Evolutionary conservation across 1,140 invertebrate genomes (phyloP).

Genomic region (Pseudomyrmex gracilis): DNA sequence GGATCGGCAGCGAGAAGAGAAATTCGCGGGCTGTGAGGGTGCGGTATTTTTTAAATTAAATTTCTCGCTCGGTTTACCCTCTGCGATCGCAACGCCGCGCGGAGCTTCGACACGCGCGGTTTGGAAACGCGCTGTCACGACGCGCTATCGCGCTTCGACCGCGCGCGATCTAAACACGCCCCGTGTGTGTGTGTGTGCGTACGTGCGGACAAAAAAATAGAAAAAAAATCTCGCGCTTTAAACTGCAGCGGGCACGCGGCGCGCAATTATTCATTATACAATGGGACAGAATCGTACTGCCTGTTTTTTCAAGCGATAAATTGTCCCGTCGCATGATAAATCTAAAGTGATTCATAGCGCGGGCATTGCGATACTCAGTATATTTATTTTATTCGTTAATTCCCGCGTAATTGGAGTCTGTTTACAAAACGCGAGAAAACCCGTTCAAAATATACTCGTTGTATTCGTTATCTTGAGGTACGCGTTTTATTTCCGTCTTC

Average conservation of each 20-base stretch:
- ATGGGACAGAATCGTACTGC: neutral
- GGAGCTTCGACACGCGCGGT: slow-evolving; percentile 28
- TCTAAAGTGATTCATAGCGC: neutral
- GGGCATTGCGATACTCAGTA: neutral
- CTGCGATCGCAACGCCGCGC: slow-evolving; percentile 31
- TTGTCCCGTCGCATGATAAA: neutral
- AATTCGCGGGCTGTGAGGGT: slow-evolving; percentile 12
- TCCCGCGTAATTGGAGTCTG: too few species aligned
- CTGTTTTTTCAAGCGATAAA: neutral
- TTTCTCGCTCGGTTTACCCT: slow-evolving; percentile 44
- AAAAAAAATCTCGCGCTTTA: slow-evolving; percentile 19
- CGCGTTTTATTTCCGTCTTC: too few species aligned
- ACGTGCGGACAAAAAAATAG: too few species aligned
- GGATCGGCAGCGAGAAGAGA: neutral
- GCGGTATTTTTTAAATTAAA: slow-evolving; percentile 61
- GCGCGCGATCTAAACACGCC: slow-evolving; percentile 15
- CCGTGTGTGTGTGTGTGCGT: too few species aligned
- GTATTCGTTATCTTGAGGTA: too few species aligned
- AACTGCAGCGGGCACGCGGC: neutral
- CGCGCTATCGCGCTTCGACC: slow-evolving; percentile 22
- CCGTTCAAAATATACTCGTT: too few species aligned
- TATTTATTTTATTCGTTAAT: neutral
- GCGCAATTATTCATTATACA: slow-evolving; percentile 37
- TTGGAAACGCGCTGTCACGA: slow-evolving; percentile 37
- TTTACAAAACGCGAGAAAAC: too few species aligned